Percentiles rank a stretch among this genome's conserved stretches.
These are phyloP conservation scores for Azorinus chamasolen DNA, from an alignment of 2,888 invertebrate species.

Conservation along the genomic window DNA sequence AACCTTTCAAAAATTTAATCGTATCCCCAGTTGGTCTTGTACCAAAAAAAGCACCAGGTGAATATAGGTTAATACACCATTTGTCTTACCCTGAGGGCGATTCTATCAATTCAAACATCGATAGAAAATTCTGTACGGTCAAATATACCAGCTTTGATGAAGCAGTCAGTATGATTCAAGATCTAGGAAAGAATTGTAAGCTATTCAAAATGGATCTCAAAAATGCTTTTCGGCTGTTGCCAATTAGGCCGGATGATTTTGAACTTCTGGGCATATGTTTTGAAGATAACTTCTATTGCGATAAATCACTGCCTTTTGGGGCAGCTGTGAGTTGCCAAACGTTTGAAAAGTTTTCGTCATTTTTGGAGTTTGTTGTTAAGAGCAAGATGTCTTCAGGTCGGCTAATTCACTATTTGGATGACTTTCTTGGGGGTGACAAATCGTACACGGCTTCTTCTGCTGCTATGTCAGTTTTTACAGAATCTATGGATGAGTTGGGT, in stretches of 20 bases:
- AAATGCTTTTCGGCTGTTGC: too few species aligned
- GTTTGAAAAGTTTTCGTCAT: conserved; percentile 48
- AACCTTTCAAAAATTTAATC: conserved; percentile 30
- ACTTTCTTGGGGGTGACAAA: conserved; percentile 5
- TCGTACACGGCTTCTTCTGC: too few species aligned
- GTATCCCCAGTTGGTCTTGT: conserved; percentile 45
- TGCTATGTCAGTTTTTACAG: too few species aligned
- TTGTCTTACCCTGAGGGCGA: conserved; percentile 39
- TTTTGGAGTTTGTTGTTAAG: conserved; percentile 38
- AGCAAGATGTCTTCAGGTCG: background rate
- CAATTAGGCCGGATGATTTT: conserved; percentile 29
- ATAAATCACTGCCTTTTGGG: conserved; percentile 45
- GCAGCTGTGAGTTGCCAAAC: conserved; percentile 24
- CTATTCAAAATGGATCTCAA: conserved; percentile 6
- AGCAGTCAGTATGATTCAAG: conserved; percentile 18
- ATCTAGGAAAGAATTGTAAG: conserved; percentile 5
- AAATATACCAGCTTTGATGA: conserved; percentile 33
- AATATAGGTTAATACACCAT: conserved; percentile 54
- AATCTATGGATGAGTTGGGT: background rate
- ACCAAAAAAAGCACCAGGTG: conserved; percentile 35
- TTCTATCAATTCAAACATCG: conserved; percentile 51
- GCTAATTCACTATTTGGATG: too few species aligned
- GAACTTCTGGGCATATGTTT: conserved; percentile 35
- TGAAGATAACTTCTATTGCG: conserved; percentile 27
- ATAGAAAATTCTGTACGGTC: conserved; percentile 20